These are phyloP conservation scores for Dipus sagitta DNA, from an alignment of 2,797 vertebrate species.

Conservation along the genomic window DNA sequence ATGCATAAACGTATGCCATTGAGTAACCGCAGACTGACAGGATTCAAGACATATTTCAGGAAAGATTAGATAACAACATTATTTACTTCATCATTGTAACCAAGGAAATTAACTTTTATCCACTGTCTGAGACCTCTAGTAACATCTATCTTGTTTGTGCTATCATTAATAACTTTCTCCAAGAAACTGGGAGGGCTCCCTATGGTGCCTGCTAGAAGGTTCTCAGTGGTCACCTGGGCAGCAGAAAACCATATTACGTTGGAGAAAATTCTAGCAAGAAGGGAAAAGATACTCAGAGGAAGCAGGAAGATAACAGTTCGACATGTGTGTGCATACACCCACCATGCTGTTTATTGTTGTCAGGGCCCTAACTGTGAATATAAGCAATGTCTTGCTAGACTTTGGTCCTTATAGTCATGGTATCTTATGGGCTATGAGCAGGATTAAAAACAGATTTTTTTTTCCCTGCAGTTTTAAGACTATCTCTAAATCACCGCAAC, in stretches of 20 bases:
- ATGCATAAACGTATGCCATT: neutral
- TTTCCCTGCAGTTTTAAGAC: neutral
- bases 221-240: neutral
- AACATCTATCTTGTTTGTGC: neutral
- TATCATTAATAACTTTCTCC: neutral
- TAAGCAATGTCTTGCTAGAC: neutral
- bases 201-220: neutral
- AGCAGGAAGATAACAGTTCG: conserved; percentile 32
- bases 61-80: neutral
- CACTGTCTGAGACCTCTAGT: neutral
- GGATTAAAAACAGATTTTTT: conserved; percentile 21
- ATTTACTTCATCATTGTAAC: neutral
- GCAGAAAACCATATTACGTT: neutral
- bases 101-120: neutral
- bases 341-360: neutral
- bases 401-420: neutral
- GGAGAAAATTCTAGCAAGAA: conserved; percentile 26
- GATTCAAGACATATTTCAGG: neutral
- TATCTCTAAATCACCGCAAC: neutral
- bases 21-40: neutral
- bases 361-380: neutral
- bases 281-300: neutral
- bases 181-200: neutral
- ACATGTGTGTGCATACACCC: neutral
- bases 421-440: neutral